Evolutionary conservation across 2,113 vertebrate species (phyloP).

Genomic region (Hydrolagus affinis): DNA sequence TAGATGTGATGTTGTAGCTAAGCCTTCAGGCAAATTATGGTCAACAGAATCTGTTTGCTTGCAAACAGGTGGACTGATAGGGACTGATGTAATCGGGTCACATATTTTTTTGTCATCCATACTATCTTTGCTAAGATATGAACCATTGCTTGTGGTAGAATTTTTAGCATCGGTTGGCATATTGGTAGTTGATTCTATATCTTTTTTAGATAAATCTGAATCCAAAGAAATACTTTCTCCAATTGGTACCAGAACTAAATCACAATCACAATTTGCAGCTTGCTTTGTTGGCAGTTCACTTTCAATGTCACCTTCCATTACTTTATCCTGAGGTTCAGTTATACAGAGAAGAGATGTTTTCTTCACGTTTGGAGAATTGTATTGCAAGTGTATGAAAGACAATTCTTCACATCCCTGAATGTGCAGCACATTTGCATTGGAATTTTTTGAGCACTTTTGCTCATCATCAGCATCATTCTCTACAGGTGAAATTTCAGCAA

Average conservation of each 20-base stretch:
- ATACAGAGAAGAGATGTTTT: neutral
- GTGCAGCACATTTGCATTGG: neutral
- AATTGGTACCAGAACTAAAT: neutral
- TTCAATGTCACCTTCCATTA: conserved; percentile 13
- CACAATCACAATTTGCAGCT: neutral
- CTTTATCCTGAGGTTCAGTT: conserved; percentile 2
- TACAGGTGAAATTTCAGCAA: neutral
- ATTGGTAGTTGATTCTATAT: neutral
- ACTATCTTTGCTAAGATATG: neutral
- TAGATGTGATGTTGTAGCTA: neutral
- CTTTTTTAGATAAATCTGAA: neutral
- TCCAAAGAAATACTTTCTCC: neutral
- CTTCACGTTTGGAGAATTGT: neutral
- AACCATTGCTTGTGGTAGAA: neutral
- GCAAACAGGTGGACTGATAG: neutral
- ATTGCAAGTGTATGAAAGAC: neutral
- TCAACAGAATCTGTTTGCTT: neutral
- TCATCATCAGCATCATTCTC: neutral
- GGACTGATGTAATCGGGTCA: neutral
- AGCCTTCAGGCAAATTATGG: neutral
- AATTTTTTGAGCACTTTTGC: neutral
- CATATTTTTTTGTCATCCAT: neutral
- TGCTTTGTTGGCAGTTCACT: neutral
- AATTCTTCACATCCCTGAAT: neutral
- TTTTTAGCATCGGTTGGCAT: neutral